Evolutionary conservation across 2,888 invertebrate species (phyloP), one percentile per base, ranked within the genome.

Genomic region (Mesorhabditis belari): DNA sequence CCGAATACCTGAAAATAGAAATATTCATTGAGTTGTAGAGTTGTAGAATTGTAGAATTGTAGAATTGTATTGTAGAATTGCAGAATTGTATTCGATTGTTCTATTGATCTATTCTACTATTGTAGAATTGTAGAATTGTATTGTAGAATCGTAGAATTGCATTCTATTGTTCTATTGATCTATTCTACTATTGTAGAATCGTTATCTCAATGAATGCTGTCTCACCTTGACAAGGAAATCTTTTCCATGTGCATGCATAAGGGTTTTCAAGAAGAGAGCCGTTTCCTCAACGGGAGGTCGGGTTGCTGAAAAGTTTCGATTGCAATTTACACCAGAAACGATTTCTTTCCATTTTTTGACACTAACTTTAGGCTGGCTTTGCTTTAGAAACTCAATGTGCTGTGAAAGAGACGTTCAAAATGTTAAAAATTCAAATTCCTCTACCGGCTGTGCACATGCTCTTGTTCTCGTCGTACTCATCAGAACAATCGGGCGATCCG

Each of bases 271-370:
- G 83, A 94, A 95, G 65, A 92, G 92, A 52, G 92, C 90, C 0
- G 93, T 94, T 83, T 94, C 94, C 83, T 94, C 93, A 29, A 94
- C 93, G 57, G 94, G 94, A 74, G 94, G 94, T 80, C 94, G 87
- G 83, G 92, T 93, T 24, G 94, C 94, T 92, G 85, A 62, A 77
- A 68, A 12, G 27, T 5, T n/a, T 26, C 35, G 35, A 3, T 25
- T 28, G 55, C 17, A 24, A 23, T 12, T 12, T n/a, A 17, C 9
- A 5, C 12, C 21, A 54, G 19, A 58, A 59, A 4, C 5, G 5
- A 26, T 29, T 12, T 5, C 5, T 55, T 56, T 56, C 4, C 4
- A 4, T 51, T 23, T 51, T 6, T 17, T 51, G 6, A 52, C 17
- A 52, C 21, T 52, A 12, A 12, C 52, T n/a, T n/a, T 52, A 55